Conservation (phyloP, 2,888 invertebrate species). For the Perdita meconis region DNA sequence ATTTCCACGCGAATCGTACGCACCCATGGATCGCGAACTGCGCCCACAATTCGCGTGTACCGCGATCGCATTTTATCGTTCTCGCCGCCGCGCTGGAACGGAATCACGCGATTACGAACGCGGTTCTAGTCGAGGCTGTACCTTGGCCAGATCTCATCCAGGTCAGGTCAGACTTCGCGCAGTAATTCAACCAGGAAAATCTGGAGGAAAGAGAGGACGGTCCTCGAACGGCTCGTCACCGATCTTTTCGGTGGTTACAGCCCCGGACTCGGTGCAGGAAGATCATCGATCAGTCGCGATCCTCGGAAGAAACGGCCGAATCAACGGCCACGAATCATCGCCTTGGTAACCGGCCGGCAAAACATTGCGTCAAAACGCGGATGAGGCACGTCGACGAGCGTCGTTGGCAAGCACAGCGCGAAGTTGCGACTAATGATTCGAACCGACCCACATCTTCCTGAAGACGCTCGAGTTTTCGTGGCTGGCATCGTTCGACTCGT, state of each 20-base stretch:
- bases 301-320: slow-evolving; percentile 19
- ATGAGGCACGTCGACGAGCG: slow-evolving; percentile 37
- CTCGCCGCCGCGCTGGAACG: slow-evolving; percentile 10
- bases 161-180: slow-evolving; percentile 8
- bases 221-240: neutral
- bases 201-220: neutral
- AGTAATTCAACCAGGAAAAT: neutral
- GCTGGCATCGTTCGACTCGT: slow-evolving; percentile 30
- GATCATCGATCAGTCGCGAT: slow-evolving; percentile 63
- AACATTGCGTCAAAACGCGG: slow-evolving; percentile 53
- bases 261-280: neutral
- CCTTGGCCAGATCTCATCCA: slow-evolving; percentile 3
- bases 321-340: slow-evolving; percentile 46
- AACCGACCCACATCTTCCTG: slow-evolving; percentile 23
- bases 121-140: slow-evolving; percentile 29
- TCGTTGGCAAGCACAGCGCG: slow-evolving; percentile 32
- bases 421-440: slow-evolving; percentile 18
- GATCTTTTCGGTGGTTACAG: neutral
- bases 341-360: slow-evolving; percentile 68
- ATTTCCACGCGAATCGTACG: slow-evolving; percentile 1
- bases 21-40: slow-evolving; percentile 46
- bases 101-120: slow-evolving; percentile 55
- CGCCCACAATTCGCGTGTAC: slow-evolving; percentile 69
- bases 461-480: slow-evolving; percentile 28
- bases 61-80: slow-evolving; percentile 27